phyloP scores from a whole-genome alignment of 2,113 vertebrate genomes.

The Sus scrofa region DNA sequence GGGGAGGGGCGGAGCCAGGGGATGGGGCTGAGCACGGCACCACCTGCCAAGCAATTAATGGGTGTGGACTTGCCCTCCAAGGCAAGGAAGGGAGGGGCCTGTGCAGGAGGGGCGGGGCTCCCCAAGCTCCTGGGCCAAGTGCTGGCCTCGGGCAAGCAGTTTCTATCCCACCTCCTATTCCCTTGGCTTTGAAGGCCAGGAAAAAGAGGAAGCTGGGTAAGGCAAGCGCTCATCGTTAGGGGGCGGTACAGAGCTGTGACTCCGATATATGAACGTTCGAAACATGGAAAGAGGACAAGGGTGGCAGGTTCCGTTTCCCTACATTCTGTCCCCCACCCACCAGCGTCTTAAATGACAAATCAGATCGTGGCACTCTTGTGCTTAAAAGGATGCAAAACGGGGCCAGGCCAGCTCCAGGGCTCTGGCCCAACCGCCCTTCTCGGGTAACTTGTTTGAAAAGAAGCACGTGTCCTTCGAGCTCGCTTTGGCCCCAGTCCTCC shows the following conservation, averaged over 20 bases:
- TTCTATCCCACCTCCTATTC: neutral
- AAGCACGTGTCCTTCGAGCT: neutral
- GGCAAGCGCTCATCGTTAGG: neutral
- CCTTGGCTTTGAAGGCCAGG: neutral
- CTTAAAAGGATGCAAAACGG: neutral
- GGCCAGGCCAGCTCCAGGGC: neutral
- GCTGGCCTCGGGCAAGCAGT: neutral
- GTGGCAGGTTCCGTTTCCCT: neutral
- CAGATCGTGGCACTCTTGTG: neutral
- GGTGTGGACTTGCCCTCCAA: neutral
- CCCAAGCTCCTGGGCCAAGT: neutral
- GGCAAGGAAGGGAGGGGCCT: neutral
- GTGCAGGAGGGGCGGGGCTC: neutral
- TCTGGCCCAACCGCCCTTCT: neutral
- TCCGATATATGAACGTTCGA: neutral
- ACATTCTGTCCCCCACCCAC: neutral
- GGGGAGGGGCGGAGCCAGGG: neutral
- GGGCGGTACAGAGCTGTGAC: neutral
- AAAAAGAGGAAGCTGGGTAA: neutral
- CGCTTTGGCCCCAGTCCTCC: neutral
- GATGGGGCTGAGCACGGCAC: neutral
- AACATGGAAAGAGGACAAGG: neutral
- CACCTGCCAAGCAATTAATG: neutral
- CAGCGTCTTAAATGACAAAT: neutral
- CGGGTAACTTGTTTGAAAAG: neutral